A percentile compares a stretch with the other conserved stretches of the same genome.
These are phyloP conservation scores for Pinna nobilis DNA, from an alignment of 1,140 invertebrate species.

Conservation along the genomic window DNA sequence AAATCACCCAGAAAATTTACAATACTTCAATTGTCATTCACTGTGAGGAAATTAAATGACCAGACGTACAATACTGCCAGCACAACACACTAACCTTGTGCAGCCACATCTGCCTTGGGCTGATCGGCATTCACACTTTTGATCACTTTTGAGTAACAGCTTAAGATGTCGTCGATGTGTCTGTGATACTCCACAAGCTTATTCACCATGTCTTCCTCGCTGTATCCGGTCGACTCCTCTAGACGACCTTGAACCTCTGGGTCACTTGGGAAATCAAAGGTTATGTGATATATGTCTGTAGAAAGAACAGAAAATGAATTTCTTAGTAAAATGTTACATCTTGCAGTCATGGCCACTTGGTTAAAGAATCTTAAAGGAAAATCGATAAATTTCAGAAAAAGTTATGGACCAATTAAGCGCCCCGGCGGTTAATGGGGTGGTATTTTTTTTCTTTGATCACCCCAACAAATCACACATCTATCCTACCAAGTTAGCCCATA, in stretches of 20 bases:
- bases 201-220: slow-evolving; percentile 67
- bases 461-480: slow-evolving; percentile 73
- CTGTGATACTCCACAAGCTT: slow-evolving; percentile 68
- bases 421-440: slow-evolving; percentile 73
- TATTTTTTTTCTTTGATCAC: slow-evolving; percentile 72
- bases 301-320: slow-evolving; percentile 9
- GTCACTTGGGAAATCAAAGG: slow-evolving; percentile 72
- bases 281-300: slow-evolving; percentile 74
- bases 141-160: slow-evolving; percentile 61
- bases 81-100: slow-evolving; percentile 63
- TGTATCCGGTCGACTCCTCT: slow-evolving; percentile 62
- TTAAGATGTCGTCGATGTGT: slow-evolving; percentile 66
- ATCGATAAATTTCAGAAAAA: not conserved
- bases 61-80: not conserved
- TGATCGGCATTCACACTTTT: slow-evolving; percentile 74
- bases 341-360: not conserved
- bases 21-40: too few species aligned
- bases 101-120: slow-evolving; percentile 74
- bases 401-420: not conserved
- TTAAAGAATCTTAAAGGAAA: too few species aligned
- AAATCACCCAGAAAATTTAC: too few species aligned
- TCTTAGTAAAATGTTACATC: too few species aligned
- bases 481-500: too few species aligned
- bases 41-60: too few species aligned
- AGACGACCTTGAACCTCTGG: slow-evolving; percentile 64